phyloP scores from a whole-genome alignment of 2,888 invertebrate genomes.

The Chironomus riparius region DNA sequence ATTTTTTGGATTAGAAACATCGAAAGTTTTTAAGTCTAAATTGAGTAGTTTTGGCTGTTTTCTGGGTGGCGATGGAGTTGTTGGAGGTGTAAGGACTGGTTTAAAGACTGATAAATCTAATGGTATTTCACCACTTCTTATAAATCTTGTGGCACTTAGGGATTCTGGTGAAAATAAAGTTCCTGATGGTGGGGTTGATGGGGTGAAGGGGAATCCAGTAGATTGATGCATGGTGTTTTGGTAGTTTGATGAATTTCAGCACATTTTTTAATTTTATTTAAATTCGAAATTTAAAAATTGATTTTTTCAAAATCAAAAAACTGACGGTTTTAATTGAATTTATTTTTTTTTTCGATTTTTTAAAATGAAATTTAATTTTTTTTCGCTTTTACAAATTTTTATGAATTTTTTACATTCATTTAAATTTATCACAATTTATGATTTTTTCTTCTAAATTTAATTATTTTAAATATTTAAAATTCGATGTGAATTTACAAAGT shows the following conservation, averaged over 20 bases:
- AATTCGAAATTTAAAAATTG: no score
- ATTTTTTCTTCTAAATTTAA: no score
- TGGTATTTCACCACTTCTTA: slow-evolving; percentile 34
- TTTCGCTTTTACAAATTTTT: no score
- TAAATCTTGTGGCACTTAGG: not conserved
- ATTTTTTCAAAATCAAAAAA: no score
- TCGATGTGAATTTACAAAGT: no score
- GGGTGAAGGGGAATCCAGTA: slow-evolving; percentile 7
- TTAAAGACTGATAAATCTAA: slow-evolving; percentile 39
- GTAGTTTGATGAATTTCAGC: not conserved
- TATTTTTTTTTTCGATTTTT: no score
- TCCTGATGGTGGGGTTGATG: not conserved
- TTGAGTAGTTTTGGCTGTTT: slow-evolving; percentile 6
- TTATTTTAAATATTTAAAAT: not conserved
- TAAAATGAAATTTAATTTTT: no score
- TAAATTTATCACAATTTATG: no score
- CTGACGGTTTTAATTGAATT: no score
- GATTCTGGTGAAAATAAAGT: slow-evolving; percentile 28
- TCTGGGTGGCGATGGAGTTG: slow-evolving; percentile 42
- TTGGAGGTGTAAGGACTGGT: slow-evolving; percentile 41
- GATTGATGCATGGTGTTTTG: slow-evolving; percentile 4
- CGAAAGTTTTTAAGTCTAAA: not conserved
- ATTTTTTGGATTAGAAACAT: not conserved
- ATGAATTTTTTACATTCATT: no score
- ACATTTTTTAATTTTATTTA: no score